Evolutionary conservation across 2,797 vertebrate species (phyloP).

Genomic region (Crenuchus spilurus): DNA sequence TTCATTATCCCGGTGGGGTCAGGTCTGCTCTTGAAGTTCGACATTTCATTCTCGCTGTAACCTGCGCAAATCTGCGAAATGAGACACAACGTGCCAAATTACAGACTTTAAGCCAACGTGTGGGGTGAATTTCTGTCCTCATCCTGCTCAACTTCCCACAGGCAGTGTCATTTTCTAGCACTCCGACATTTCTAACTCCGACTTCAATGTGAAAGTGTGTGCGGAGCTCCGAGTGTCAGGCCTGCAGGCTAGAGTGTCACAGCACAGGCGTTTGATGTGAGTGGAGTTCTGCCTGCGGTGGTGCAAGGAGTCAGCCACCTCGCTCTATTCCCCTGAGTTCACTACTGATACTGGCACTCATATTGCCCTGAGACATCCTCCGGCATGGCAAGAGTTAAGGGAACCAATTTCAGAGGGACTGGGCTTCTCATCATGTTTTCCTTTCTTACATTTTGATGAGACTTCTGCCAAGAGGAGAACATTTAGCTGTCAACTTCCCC

Average conservation of each 20-base stretch:
- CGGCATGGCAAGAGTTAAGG: slow-evolving; percentile 63
- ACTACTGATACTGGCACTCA: slow-evolving; percentile 73
- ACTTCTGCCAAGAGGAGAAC: slow-evolving; percentile 50
- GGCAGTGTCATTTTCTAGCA: slow-evolving; percentile 64
- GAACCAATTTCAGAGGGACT: slow-evolving; percentile 66
- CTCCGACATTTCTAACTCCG: slow-evolving; percentile 52
- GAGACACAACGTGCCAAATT: slow-evolving; percentile 45
- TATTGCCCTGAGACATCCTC: slow-evolving; percentile 62
- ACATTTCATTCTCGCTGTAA: slow-evolving; percentile 19
- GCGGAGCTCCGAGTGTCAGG: slow-evolving; percentile 66
- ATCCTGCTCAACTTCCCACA: slow-evolving; percentile 40
- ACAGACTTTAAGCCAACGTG: slow-evolving; percentile 46
- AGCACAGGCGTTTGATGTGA: slow-evolving; percentile 77
- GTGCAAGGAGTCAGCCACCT: slow-evolving; percentile 80
- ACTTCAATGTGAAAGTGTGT: slow-evolving; percentile 66
- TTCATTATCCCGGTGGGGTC: slow-evolving; percentile 29
- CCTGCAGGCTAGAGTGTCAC: slow-evolving; percentile 70
- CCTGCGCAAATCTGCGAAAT: slow-evolving; percentile 37
- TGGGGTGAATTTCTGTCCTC: slow-evolving; percentile 37
- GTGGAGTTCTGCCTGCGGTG: slow-evolving; percentile 73
- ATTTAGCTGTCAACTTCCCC: slow-evolving; percentile 34
- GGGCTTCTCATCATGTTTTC: slow-evolving; percentile 53
- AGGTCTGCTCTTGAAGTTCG: slow-evolving; percentile 27
- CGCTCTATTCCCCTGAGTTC: slow-evolving; percentile 69
- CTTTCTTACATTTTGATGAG: slow-evolving; percentile 46